These are phyloP conservation scores for Pterophyllum scalare DNA, from an alignment of 2,113 vertebrate species.

Conservation along the genomic window DNA sequence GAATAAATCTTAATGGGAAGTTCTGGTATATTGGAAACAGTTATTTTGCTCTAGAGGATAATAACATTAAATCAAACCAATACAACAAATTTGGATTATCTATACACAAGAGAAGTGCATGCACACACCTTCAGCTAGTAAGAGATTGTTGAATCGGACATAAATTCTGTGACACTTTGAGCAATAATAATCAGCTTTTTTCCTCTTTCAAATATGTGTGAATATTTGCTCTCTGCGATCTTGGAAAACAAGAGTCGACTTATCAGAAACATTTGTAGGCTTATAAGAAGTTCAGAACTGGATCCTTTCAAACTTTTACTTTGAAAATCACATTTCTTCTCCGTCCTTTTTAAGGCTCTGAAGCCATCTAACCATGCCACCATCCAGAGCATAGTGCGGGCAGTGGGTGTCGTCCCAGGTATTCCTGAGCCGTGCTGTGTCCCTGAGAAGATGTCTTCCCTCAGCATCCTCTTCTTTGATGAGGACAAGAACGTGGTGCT, in stretches of 20 bases:
- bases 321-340: not conserved
- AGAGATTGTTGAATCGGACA: not conserved
- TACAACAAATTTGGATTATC: not conserved
- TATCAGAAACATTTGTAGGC: not conserved
- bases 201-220: accelerated
- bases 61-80: too few species aligned
- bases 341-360: constrained; percentile 83
- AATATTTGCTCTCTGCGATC: not conserved
- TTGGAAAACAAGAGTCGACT: not conserved
- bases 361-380: constrained; percentile 97
- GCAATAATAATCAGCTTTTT: not conserved
- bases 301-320: not conserved
- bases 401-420: constrained; percentile 90
- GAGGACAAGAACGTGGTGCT: constrained; percentile 96
- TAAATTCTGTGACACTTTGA: not conserved
- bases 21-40: too few species aligned
- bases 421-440: constrained; percentile 97
- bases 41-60: too few species aligned
- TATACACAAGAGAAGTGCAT: not conserved
- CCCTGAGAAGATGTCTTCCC: constrained; percentile 95
- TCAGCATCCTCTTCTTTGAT: constrained; percentile 96
- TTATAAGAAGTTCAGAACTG: not conserved
- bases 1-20: too few species aligned
- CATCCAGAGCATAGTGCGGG: constrained; percentile 97
- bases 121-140: not conserved